A percentile compares a stretch with the other conserved stretches of the same genome.
These are phyloP conservation scores for Phrynocephalus guinanensis DNA, from an alignment of 2,797 vertebrate species.

Conservation along the genomic window DNA sequence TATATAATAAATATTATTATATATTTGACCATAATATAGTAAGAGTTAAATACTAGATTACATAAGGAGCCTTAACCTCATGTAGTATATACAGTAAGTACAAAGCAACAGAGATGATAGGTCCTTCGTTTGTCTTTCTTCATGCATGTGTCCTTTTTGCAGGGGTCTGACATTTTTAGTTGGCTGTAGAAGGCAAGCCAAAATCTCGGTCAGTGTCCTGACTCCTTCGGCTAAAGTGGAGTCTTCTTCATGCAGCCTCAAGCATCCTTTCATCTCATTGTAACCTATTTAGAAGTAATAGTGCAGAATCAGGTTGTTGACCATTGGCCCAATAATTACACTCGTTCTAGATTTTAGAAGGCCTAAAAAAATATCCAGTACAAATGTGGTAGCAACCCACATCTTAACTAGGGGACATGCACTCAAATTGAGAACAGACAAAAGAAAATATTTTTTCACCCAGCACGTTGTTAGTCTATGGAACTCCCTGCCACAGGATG, in stretches of 20 bases:
- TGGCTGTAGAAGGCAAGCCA: background rate
- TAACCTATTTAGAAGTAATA: background rate
- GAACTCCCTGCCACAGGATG: no score
- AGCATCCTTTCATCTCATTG: background rate
- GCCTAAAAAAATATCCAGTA: background rate
- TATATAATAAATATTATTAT: no score
- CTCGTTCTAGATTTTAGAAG: background rate
- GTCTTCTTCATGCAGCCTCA: background rate
- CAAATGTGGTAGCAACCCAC: background rate
- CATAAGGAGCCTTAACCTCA: background rate
- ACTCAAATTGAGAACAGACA: no score
- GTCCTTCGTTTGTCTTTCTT: background rate
- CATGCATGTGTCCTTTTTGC: background rate
- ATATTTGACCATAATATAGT: background rate
- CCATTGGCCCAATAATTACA: background rate
- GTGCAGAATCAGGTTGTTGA: background rate
- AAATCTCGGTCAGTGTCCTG: background rate
- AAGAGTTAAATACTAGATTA: background rate
- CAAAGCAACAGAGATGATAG: background rate
- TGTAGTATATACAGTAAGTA: background rate
- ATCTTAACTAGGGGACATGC: no score
- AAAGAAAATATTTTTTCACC: no score
- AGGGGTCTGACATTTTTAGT: background rate
- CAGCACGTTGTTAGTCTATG: no score
- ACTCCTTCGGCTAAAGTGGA: background rate